Evolutionary conservation across 2,797 vertebrate genomes (phyloP).

Genomic region (Aotus griseimembra): DNA sequence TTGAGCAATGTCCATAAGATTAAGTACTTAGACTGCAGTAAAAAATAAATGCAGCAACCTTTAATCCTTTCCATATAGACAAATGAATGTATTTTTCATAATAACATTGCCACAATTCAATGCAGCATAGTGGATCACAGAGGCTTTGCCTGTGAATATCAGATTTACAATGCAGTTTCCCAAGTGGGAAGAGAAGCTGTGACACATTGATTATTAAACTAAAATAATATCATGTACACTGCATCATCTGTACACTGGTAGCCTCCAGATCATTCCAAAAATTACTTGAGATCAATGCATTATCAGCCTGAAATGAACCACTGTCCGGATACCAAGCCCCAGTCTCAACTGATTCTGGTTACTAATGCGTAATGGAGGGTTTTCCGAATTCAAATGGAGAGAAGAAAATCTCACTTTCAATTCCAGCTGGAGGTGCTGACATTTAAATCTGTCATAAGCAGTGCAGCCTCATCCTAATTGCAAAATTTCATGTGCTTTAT

Average conservation of each 20-base stretch:
- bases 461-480: neutral
- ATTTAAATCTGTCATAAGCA: neutral
- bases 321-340: neutral
- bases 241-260: slow-evolving; percentile 31
- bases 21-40: slow-evolving; percentile 67
- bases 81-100: slow-evolving; percentile 79
- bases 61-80: slow-evolving; percentile 79
- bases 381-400: neutral
- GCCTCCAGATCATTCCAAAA: slow-evolving; percentile 55
- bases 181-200: neutral
- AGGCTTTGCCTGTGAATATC: slow-evolving; percentile 53
- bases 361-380: neutral
- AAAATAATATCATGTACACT: slow-evolving; percentile 69
- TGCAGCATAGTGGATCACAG: slow-evolving; percentile 59
- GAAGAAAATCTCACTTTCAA: neutral
- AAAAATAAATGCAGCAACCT: slow-evolving; percentile 79
- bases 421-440: neutral
- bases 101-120: slow-evolving; percentile 59
- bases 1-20: slow-evolving; percentile 73
- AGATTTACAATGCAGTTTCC: slow-evolving; percentile 61
- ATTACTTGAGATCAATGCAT: slow-evolving; percentile 61
- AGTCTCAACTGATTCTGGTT: neutral
- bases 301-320: slow-evolving; percentile 19
- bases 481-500: slow-evolving; percentile 61
- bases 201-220: slow-evolving; percentile 77